Base-by-base conservation (phyloP, 2,888 invertebrate genomes). In the Calameuta idolon region DNA sequence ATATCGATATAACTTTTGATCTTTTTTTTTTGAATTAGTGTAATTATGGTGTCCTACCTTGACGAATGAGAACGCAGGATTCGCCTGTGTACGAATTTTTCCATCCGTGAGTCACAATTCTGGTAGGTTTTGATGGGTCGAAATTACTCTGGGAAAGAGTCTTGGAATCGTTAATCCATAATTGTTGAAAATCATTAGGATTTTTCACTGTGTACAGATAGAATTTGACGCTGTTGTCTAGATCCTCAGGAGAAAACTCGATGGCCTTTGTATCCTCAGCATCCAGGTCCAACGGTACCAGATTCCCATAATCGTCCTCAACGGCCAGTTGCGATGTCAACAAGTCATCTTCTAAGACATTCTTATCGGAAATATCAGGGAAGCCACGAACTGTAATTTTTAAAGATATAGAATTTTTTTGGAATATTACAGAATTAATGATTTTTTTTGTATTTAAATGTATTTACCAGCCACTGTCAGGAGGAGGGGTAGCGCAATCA, bases 71-170 rank as follows among this genome's bases (percentile, higher is more conserved):
- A 4, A 77, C 79, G 76, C 88, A 87, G 4, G 87, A 79, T 1
- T 23, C 1, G 68, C 84, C 84, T 2, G 71, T 74, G 5, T 73
- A 77, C n/a, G 85, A 83, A 75, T 82, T 83, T 1, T 83, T 69
- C 86, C 89, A 90, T 37, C 90, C 90, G 69, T 90, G 90, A 23
- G 87, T 88, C 11, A 90, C 74, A 23, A 90, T 77, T 76, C 83
- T 86, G 1, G 90, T 90, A 0, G 87, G 85, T 74, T 81, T 86
- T 5, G 78, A 77, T 0, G 81, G 71, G 75, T 88, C 83, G 69
- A 90, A 89, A 34, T 78, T 40, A 75, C 87, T 88, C 0, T 79
- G 75, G 2, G 77, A 35, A n/a, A 90, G 37, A 33, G 77, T 69
- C 0, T 83, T 74, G 4, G 69, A 31, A 23, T 90, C 86, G n/a